phyloP scores from a whole-genome alignment of 2,113 vertebrate species.

The Hepsetus odoe region DNA sequence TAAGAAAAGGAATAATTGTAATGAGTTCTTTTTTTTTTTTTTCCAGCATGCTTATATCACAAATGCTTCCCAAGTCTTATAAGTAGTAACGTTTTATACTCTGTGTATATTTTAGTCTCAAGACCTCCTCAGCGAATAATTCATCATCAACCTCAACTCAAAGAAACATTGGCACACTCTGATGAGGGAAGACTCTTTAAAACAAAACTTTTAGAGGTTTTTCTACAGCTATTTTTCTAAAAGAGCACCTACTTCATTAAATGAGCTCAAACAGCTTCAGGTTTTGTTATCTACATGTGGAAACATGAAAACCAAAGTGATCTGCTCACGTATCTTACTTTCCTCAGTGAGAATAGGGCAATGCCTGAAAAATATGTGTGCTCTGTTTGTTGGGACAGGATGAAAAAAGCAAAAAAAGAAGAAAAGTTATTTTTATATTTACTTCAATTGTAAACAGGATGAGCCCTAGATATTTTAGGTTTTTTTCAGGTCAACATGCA shows the following conservation, averaged over 20 bases:
- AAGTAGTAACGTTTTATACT: background rate
- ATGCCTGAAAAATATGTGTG: too few species aligned
- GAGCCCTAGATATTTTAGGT: too few species aligned
- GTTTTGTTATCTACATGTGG: conserved; percentile 15
- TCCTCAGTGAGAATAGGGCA: too few species aligned
- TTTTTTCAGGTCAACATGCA: too few species aligned
- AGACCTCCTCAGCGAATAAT: background rate
- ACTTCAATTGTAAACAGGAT: too few species aligned
- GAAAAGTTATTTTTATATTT: too few species aligned
- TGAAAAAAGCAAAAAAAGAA: too few species aligned
- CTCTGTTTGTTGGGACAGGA: too few species aligned
- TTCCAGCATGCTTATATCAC: background rate
- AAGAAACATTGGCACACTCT: background rate
- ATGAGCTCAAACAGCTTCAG: conserved; percentile 24
- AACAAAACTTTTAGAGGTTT: too few species aligned
- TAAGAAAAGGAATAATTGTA: too few species aligned
- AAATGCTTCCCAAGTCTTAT: background rate
- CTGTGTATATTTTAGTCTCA: background rate
- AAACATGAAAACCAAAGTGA: conserved; percentile 12
- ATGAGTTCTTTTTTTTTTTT: background rate
- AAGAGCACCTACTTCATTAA: background rate
- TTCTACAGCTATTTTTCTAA: too few species aligned
- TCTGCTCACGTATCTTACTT: background rate
- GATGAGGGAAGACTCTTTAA: too few species aligned
- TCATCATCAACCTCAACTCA: background rate